Evolutionary conservation across 1,140 invertebrate genomes (phyloP).

Genomic region (Pachypeltis micranthus): DNA sequence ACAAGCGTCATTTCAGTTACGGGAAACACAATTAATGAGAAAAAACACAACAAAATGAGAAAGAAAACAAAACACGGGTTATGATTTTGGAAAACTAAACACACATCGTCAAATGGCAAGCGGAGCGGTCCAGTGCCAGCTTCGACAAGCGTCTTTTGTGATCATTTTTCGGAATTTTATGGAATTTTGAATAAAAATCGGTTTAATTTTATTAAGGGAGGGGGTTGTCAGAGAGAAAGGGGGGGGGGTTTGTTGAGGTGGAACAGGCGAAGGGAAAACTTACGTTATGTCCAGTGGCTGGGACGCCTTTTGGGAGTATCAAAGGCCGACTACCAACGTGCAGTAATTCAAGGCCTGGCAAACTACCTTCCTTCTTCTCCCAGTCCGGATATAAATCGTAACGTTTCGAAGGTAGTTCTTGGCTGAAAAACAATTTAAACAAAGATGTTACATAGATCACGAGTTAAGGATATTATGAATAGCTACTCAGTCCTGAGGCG

Average conservation of each 20-base stretch:
- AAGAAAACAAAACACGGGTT: neutral
- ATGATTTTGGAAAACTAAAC: neutral
- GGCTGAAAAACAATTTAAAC: constrained; percentile 7
- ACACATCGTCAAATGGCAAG: neutral
- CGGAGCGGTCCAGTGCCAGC: neutral
- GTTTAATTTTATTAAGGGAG: no score
- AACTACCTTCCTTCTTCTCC: constrained; percentile 9
- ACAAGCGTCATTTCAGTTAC: neutral
- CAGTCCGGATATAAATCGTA: neutral
- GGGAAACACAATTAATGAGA: neutral
- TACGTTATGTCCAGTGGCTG: constrained; percentile 30
- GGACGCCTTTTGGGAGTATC: constrained; percentile 28
- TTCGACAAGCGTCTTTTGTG: constrained; percentile 1
- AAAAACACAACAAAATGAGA: constrained; percentile 1
- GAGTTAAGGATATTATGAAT: no score
- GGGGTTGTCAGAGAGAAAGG: neutral
- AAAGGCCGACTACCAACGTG: constrained; percentile 25
- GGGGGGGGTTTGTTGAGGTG: neutral
- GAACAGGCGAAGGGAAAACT: neutral
- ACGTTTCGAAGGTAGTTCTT: neutral
- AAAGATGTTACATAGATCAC: neutral
- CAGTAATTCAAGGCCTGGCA: constrained; percentile 23
- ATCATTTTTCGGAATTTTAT: neutral
- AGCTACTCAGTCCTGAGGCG: no score
- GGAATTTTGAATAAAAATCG: neutral